Base-by-base conservation (phyloP, 2,797 vertebrate genomes). In the Enteromius mattozi region DNA sequence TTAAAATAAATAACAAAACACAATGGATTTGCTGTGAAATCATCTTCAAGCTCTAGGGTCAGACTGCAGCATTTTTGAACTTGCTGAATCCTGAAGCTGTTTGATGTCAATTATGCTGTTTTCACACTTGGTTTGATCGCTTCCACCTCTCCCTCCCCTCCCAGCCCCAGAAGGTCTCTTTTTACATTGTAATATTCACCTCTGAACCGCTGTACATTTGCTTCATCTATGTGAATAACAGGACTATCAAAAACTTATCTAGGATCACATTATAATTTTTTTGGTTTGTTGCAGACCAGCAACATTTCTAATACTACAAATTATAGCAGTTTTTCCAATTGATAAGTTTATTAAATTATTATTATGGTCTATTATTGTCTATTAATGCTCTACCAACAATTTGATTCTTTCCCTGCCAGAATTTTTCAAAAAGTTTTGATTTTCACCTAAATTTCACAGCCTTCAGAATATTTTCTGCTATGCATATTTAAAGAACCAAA, bases 1-100 rank as follows among this genome's bases (percentile, higher is more conserved):
- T 79, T 84, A 61, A 84, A 84, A 79, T 84, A 78, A 71, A 79
- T 59, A 69, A 72, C 14, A 59, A 72, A 82, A 56, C 35, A 61
- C 51, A 6, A 56, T 59, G n/a, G 72, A 69, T 69, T 19, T 83
- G 54, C 66, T 84, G 24, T 84, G 66, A 83, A 78, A 51, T 78
- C 66, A 42, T 77, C 47, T 56, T 81, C 79, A 70, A 81, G 66
- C 66, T 80, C 42, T 68, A 37, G 65, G 78, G 24, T 81, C 66
- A 81, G 49, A 71, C 68, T 33, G 3, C 21, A 51, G 30, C 45
- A 70, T 40, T 59, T 59, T 84, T 79, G 16, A 71, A 19, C 75
- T 24, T 21, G 21, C 74, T 45, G 49, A 77, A 42, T 83, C 66
- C 54, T 47, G 40, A 84, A 61, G 82, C 37, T 71, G 42, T 70